A percentile compares a stretch with the other conserved stretches of the same genome.
Conservation (phyloP, 2,113 vertebrate species). For the Equus quagga region DNA sequence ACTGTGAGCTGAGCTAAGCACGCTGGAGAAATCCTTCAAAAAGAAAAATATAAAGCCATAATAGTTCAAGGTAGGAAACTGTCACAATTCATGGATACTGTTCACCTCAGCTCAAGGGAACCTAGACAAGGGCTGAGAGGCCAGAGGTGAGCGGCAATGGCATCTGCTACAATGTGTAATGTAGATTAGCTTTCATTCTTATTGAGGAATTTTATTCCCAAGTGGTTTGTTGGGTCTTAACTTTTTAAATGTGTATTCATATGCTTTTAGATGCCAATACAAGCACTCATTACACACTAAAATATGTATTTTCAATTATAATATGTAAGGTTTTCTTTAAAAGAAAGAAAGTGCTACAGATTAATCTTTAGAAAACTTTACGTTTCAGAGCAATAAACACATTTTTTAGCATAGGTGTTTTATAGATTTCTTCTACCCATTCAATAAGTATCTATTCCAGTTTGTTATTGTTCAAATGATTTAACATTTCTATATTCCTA, state of each 20-base stretch:
- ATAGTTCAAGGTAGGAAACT: neutral
- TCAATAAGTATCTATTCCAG: neutral
- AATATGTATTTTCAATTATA: neutral
- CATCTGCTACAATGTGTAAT: neutral
- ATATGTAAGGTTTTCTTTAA: neutral
- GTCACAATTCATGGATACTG: fast-evolving
- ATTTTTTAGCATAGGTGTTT: neutral
- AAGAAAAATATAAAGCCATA: neutral
- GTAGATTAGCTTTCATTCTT: neutral
- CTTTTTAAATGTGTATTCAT: conserved; percentile 6
- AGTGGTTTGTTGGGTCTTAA: neutral
- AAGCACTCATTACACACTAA: neutral
- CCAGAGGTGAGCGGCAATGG: fast-evolving
- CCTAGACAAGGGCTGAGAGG: neutral
- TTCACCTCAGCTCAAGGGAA: neutral
- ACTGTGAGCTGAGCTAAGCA: neutral
- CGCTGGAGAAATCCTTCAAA: neutral
- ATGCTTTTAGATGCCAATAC: neutral
- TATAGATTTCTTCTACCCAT: neutral
- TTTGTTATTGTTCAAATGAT: neutral
- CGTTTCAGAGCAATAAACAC: neutral
- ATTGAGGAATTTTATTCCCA: neutral
- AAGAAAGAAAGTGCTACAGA: neutral
- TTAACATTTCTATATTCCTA: neutral
- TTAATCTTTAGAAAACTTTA: neutral